Base-by-base conservation (phyloP, 2,113 vertebrate genomes). In the Coturnix japonica region DNA sequence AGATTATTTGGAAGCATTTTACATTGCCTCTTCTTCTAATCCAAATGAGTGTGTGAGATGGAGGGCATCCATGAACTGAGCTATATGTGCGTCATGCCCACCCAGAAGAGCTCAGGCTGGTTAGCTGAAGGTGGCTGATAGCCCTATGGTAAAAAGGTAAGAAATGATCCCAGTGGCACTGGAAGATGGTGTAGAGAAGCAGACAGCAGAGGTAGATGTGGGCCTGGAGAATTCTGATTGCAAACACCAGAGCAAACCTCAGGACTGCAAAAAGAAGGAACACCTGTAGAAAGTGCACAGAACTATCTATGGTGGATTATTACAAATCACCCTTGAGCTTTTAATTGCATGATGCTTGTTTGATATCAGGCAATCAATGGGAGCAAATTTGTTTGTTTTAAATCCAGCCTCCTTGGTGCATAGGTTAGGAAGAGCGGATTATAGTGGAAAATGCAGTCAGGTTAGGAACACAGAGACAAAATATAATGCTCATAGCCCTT, bases 111-210 rank as follows among this genome's bases (percentile, higher is more conserved):
- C 46, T 79, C 9, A 28, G 0, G 35, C 74, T 82, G 71, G 10
- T 64, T 56, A 77, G 75, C 63, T 70, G 70, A 41, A 46, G 25
- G 63, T 49, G 74, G 59, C 74, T 41, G 54, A 26, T 15, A 33
- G 49, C 7, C 54, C 44, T 73, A 5, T 39, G 37, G 22, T 66
- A 3, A 18, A 81, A 46, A 31, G 35, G 43, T 26, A 60, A 69
- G 1, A 3, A 61, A 10, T 0, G 0, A 7, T 46, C 2, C 1
- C 6, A 59, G 26, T 3, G 53, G 63, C 78, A 54, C 51, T 37
- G 5, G 67, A 74, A 63, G 43, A 14, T 43, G 4, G n/a, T 7
- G 81, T 30, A 22, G 47, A 81, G 31, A 18, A 63, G 53, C 47
- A 80, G 60, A 8, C 30, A 35, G 44, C 9, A 47, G 9, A 1